Base-by-base conservation (phyloP, 2,113 vertebrate species). In the Zeus faber region DNA sequence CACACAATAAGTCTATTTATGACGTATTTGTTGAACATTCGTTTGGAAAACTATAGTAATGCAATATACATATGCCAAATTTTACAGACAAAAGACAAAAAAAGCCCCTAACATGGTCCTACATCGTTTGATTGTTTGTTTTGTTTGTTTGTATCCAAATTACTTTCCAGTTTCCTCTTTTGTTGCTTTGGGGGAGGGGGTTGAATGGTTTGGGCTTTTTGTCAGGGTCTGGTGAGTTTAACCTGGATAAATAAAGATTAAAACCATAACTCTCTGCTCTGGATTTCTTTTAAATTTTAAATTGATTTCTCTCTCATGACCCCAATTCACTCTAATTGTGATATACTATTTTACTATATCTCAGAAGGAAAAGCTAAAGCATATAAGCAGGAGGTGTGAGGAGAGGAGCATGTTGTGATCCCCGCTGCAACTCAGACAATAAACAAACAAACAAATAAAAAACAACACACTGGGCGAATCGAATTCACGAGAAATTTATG, bases 1-100 rank as follows among this genome's bases (percentile, higher is more conserved):
- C 82, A 91, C 88, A 85, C 73, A 82, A 89, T 70, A 84, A 77
- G 78, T 83, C 71, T 91, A 85, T 89, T 87, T 91, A 91, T 90
- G 89, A 90, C 79, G 83, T 91, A 85, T 87, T 88, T 89, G 77
- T 74, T 91, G 89, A 92, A 92, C 79, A 88, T 90, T 89, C 87
- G 87, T 91, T 91, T 92, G 89, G 91, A 89, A 89, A 85, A 88
- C 81, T 86, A 79, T 86, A 80, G 87, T 79, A 80, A 88, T 84
- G 85, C 87, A 91, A 91, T 74, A 90, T 84, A 89, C 87, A 87
- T 87, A 91, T 77, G 82, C 87, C 89, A 88, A 89, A 89, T 89
- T 92, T 92, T 91, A 81, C 81, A 86, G 73, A 81, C 84, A 86
- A 72, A 33, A 10, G 33, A n/a, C 33, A n/a, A n/a, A n/a, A n/a